phyloP scores from a whole-genome alignment of 2,797 vertebrate genomes.

The Anisognathus igniventris region DNA sequence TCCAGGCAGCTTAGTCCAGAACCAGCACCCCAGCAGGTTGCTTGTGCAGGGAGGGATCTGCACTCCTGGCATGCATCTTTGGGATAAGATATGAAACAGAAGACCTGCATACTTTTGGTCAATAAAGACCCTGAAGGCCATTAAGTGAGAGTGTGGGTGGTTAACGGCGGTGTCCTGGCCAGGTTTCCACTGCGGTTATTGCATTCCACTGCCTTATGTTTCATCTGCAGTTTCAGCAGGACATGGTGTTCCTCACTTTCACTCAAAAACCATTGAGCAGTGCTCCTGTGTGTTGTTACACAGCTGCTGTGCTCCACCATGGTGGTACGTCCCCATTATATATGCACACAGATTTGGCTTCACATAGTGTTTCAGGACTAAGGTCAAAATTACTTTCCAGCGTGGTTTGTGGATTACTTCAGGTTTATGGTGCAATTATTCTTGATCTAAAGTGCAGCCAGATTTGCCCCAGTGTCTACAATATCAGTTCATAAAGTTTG shows the following conservation, averaged over 20 bases:
- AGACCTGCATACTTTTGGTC: constrained; percentile 23
- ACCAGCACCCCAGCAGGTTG: not conserved
- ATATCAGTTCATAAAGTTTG: not conserved
- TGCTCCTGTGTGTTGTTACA: not conserved
- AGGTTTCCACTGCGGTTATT: constrained; percentile 21
- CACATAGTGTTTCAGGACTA: not conserved
- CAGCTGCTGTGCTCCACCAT: not conserved
- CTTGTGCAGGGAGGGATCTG: not conserved
- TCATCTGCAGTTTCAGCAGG: constrained; percentile 40
- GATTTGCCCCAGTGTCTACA: not conserved
- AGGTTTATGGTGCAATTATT: not conserved
- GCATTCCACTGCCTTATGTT: constrained; percentile 37
- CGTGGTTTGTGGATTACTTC: not conserved
- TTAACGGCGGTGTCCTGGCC: constrained; percentile 3
- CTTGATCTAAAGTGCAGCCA: not conserved
- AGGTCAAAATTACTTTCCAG: constrained; percentile 9
- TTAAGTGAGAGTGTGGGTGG: constrained; percentile 21
- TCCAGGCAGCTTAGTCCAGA: not conserved
- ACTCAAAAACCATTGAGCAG: not conserved
- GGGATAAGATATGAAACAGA: constrained; percentile 34
- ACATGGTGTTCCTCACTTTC: constrained; percentile 38
- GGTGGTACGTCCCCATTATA: not conserved
- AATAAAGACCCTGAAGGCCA: constrained; percentile 21
- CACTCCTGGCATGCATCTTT: not conserved
- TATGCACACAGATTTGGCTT: not conserved